Conservation (phyloP, 2,113 vertebrate species). For the Elachura formosa region DNA sequence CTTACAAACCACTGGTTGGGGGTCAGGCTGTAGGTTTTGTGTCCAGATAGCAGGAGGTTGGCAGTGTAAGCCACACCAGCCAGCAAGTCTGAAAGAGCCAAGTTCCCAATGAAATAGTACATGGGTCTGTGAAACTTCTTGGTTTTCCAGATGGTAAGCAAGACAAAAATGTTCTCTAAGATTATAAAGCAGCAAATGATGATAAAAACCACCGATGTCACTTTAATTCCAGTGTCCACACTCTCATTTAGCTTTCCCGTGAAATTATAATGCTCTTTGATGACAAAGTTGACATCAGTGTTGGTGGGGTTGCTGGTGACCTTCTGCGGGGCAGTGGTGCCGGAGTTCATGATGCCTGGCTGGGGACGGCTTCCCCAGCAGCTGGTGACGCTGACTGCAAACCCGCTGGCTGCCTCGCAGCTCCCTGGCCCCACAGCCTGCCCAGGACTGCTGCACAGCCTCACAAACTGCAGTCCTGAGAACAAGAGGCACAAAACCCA, state of each 20-base stretch:
- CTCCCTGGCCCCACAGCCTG: neutral
- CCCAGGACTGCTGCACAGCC: neutral
- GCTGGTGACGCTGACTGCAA: neutral
- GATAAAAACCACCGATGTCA: conserved; percentile 89
- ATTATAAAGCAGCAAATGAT: conserved; percentile 97
- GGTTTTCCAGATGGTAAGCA: conserved; percentile 96
- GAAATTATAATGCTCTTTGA: conserved; percentile 92
- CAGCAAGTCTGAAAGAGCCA: conserved; percentile 94
- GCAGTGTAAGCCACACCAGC: conserved; percentile 90
- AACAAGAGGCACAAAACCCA: conserved; percentile 32
- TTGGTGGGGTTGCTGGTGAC: conserved; percentile 57
- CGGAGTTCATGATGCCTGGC: conserved; percentile 61
- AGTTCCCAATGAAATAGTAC: conserved; percentile 99
- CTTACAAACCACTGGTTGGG: conserved; percentile 92
- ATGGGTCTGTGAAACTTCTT: conserved; percentile 99
- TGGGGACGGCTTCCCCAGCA: conserved; percentile 23
- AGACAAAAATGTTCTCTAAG: conserved; percentile 92
- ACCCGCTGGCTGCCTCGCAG: neutral
- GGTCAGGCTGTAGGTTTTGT: conserved; percentile 89
- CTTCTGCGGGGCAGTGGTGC: conserved; percentile 45
- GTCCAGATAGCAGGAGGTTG: conserved; percentile 92
- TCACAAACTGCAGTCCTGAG: conserved; percentile 58
- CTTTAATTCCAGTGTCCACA: conserved; percentile 78
- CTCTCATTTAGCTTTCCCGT: conserved; percentile 85
- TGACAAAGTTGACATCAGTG: conserved; percentile 81